These are phyloP conservation scores for Zaprionus taronus DNA, from an alignment of 1,140 invertebrate species.

Conservation along the genomic window DNA sequence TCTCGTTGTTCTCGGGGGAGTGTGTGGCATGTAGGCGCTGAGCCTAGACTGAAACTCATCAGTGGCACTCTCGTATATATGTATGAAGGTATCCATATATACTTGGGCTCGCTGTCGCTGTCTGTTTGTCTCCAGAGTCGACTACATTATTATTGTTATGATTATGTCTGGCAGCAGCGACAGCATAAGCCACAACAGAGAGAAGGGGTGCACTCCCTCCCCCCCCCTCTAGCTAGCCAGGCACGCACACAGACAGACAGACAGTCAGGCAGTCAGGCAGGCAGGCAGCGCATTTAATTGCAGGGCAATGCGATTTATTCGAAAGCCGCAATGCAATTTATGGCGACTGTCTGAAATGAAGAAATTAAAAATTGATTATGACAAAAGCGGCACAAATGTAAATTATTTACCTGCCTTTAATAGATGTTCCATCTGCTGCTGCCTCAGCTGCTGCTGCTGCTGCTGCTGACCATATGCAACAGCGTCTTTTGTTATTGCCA, in stretches of 20 bases:
- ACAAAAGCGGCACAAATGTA: conserved; percentile 73
- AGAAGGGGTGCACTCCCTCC: background rate
- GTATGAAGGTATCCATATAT: conserved; percentile 3
- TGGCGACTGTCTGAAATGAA: conserved; percentile 77
- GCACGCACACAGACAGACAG: background rate
- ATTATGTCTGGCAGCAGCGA: conserved; percentile 78
- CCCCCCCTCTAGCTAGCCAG: background rate
- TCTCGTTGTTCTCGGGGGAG: background rate
- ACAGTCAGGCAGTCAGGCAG: background rate
- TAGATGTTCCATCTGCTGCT: conserved; percentile 29
- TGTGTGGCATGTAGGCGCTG: background rate
- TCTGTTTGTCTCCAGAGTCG: conserved; percentile 60
- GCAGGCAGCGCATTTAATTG: conserved; percentile 49
- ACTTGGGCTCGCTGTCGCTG: conserved; percentile 22
- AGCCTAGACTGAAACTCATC: conserved; percentile 40
- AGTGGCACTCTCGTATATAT: conserved; percentile 44
- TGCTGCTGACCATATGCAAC: conserved; percentile 15
- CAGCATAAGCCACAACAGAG: conserved; percentile 54
- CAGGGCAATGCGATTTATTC: conserved; percentile 75
- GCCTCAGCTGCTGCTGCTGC: background rate
- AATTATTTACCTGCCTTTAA: conserved; percentile 69
- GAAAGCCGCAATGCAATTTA: conserved; percentile 77
- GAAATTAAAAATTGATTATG: conserved; percentile 83
- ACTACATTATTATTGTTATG: conserved; percentile 81
- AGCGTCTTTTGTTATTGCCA: conserved; percentile 40